Evolutionary conservation across 2,797 vertebrate species (phyloP).

Genomic region (Pangasius mekongensis): DNA sequence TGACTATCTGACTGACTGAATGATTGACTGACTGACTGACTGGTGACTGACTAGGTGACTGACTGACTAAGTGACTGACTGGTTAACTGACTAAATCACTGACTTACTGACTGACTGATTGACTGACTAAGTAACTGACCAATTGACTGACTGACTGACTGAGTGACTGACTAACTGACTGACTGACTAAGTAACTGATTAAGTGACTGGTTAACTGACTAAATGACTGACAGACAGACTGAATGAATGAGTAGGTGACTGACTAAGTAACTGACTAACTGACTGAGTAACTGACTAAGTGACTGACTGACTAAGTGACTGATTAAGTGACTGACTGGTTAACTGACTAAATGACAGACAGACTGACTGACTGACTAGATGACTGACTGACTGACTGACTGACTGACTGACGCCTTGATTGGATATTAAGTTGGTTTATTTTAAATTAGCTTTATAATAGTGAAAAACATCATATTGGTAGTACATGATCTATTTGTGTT

Average conservation of each 20-base stretch:
- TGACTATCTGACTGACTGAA: too few species aligned
- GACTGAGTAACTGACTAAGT: neutral
- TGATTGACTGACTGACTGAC: neutral
- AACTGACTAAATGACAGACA: neutral
- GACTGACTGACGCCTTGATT: neutral
- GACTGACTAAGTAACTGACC: neutral
- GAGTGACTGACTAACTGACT: neutral
- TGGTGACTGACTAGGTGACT: neutral
- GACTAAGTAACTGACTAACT: neutral
- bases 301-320: neutral
- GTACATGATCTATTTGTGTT: neutral
- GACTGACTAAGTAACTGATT: rapidly evolving
- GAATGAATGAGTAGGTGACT: neutral
- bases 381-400: neutral
- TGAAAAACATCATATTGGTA: neutral
- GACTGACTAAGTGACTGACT: neutral
- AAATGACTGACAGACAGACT: neutral
- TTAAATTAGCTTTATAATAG: neutral
- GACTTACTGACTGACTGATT: neutral
- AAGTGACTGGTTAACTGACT: neutral
- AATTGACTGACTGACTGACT: neutral
- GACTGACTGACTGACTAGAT: neutral
- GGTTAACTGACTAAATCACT: neutral
- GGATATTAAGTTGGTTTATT: neutral
- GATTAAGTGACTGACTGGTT: too few species aligned